Percentiles rank a stretch among this genome's conserved stretches.
Evolutionary conservation across 1,140 invertebrate species (phyloP).

Genomic region (Diuraphis noxia): DNA sequence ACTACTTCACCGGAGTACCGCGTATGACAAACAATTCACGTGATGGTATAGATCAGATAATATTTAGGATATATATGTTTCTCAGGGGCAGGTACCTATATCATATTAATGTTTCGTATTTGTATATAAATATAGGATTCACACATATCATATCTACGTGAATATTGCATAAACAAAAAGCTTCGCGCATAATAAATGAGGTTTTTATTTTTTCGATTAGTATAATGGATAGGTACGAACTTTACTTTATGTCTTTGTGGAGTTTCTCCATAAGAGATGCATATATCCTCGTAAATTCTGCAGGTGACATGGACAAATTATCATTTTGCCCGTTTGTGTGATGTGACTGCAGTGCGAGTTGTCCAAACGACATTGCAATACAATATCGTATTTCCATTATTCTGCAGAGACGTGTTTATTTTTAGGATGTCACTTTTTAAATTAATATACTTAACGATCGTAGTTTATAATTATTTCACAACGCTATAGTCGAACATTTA

Average conservation of each 20-base stretch:
- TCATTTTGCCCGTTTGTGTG: neutral
- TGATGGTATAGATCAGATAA: neutral
- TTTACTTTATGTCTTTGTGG: neutral
- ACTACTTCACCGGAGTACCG: neutral
- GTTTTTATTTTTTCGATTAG: neutral
- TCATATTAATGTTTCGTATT: neutral
- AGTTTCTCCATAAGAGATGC: neutral
- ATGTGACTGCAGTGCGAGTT: neutral
- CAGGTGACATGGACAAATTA: neutral
- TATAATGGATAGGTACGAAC: neutral
- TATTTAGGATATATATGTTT: neutral
- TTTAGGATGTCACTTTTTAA: neutral
- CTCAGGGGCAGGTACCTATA: neutral
- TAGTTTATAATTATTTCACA: neutral
- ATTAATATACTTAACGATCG: neutral
- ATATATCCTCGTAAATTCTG: neutral
- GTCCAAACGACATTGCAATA: neutral
- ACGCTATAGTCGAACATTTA: neutral
- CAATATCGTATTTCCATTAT: neutral
- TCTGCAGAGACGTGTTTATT: neutral
- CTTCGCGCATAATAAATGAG: neutral
- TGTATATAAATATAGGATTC: neutral
- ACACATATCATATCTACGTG: neutral
- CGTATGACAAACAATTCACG: neutral
- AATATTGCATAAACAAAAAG: neutral